Evolutionary conservation across 1,140 invertebrate species (phyloP), one percentile per base, ranked within the genome.

Genomic region (Drosophila tsacasi): DNA sequence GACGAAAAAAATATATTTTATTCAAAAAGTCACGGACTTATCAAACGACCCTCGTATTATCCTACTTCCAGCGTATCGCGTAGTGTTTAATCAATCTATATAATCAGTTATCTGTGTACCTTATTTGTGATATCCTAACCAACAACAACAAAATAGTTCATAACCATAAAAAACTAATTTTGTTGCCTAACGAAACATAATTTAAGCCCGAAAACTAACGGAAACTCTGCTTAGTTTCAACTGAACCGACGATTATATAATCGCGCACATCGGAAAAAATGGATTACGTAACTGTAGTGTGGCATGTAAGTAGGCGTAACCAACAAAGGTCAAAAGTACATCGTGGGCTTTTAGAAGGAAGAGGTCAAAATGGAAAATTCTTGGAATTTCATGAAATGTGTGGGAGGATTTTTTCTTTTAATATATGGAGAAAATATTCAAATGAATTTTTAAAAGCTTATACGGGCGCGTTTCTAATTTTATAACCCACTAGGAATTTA

Each of bases 121-220:
- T 90, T 85, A 85, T 90, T 90, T 90, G 85, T 90, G 85, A 90
- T 90, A 90, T 90, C 79, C 75, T 85, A 85, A 85, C 76, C 77
- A 57, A 79, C 74, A 64, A 67, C 42, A 68, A 81, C 46, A 61
- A 57, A 65, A 37, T 59, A 73, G 30, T 54, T 76, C 52, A 65
- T 46, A 77, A 62, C 17, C 21, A 54, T 42, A 75, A n/a, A n/a
- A n/a, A n/a, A 72, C 49, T 27, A 66, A 58, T 69, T 73, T 85
- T 76, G 71, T 81, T 81, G 39, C 27, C n/a, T 64, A 65, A 66
- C 60, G 63, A 66, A 42, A 80, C 27, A 64, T 80, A 74, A 73
- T 61, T 60, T 47, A 67, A 74, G 37, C 19, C 23, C 60, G 66
- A 30, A 21, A 54, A 76, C 39, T 50, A 69, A 68, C 52, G 13